Base-by-base conservation (phyloP, 2,113 vertebrate genomes). In the Pandion haliaetus region DNA sequence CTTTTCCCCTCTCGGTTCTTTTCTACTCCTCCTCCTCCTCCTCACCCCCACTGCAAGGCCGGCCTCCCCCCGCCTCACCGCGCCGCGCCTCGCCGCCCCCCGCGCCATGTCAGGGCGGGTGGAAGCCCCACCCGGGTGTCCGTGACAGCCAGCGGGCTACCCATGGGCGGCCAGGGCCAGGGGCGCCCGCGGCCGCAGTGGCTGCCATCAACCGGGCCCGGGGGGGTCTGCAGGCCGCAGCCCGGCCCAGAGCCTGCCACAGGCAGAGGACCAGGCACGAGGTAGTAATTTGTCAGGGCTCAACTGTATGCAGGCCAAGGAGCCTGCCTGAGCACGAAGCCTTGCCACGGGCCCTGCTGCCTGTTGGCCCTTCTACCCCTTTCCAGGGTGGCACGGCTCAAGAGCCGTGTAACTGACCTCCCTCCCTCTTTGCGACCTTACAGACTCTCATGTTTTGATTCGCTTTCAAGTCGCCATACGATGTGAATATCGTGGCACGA, bases 281-380 rank as follows among this genome's bases (percentile, higher is more conserved):
- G 62, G 26, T 3, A 2, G 57, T 0, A 21, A 2, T 10, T 6
- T 8, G 5, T 8, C 34, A 1, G 25, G 12, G n/a, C 17, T 20
- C 5, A 13, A 3, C 5, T 10, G 28, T 2, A 0, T 2, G 5
- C 29, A 5, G 54, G 24, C 9, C 11, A 1, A 3, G 26, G 21
- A 49, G 40, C 1, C 26, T 11, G 2, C 44, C 50, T 17, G 5
- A 3, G 23, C 58, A 4, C 1, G 2, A 4, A 32, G 25, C 10
- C 31, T 1, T 1, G 49, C n/a, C 5, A 9, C 2, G 5, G 47
- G 25, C 25, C 12, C 2, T 0, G 2, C 15, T 1, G 1, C 0
- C 31, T 25, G 4, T 5, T 10, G 26, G 42, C 36, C 34, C 10
- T 36, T 26, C 21, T 40, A 15, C 10, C 19, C 0, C 0, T 19